Conservation (phyloP, 2,113 vertebrate genomes). For the Indicator indicator region DNA sequence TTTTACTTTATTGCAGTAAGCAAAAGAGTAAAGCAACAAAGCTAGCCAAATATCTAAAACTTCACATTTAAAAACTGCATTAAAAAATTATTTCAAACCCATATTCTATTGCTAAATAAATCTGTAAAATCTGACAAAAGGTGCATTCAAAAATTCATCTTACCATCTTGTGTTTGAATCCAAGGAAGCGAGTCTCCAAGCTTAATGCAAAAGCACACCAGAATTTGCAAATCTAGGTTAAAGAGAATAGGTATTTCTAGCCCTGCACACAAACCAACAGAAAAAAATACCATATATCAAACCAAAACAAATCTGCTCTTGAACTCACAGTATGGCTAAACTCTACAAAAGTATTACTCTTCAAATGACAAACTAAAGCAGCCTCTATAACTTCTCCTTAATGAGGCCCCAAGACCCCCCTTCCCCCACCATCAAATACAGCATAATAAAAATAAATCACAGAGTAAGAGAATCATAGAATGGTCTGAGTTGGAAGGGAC, state of each 20-base stretch:
- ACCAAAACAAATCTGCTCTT: not conserved
- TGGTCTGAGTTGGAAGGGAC: too few species aligned
- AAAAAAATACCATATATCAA: not conserved
- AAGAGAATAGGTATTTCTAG: slow-evolving; percentile 25
- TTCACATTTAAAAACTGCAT: not conserved
- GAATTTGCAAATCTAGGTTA: slow-evolving; percentile 66
- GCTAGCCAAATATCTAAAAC: not conserved
- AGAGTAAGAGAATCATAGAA: too few species aligned
- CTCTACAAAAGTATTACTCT: not conserved
- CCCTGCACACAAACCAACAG: not conserved
- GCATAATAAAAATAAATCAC: not conserved
- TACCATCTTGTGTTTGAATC: slow-evolving; percentile 57
- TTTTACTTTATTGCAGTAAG: not conserved
- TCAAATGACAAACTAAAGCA: not conserved
- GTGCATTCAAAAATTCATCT: not conserved
- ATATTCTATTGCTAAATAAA: not conserved
- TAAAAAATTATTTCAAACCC: not conserved
- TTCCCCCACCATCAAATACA: not conserved
- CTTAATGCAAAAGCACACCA: slow-evolving; percentile 65
- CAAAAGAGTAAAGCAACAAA: not conserved
- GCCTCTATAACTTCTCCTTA: not conserved
- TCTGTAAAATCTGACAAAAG: not conserved
- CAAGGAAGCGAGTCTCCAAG: slow-evolving; percentile 65
- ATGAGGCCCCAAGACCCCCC: not conserved
- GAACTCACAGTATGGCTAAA: not conserved